phyloP scores from a whole-genome alignment of 2,113 vertebrate genomes.

The Anolis sagrei region DNA sequence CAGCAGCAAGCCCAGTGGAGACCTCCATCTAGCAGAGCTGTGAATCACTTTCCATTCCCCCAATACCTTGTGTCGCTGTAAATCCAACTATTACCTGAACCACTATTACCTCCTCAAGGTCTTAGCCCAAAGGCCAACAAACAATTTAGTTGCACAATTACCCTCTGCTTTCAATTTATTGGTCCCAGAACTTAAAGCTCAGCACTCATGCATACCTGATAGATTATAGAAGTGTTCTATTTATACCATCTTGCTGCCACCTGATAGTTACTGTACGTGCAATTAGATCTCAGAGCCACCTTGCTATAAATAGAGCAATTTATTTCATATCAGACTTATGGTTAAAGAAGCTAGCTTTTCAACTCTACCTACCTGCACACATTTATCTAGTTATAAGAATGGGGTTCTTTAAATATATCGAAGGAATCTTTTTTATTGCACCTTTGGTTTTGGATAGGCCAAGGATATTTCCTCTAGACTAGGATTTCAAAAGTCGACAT shows the following conservation, averaged over 20 bases:
- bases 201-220: constrained; percentile 2
- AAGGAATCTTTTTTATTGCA: neutral
- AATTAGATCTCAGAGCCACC: constrained; percentile 42
- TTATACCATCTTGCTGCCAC: constrained; percentile 7
- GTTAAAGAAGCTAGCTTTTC: constrained; percentile 8
- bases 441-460: neutral
- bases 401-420: neutral
- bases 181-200: neutral
- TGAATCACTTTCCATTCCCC: neutral
- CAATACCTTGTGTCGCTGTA: neutral
- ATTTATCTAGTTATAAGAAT: neutral
- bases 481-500: neutral
- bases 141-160: constrained; percentile 13
- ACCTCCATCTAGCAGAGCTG: neutral
- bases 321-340: neutral
- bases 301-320: constrained; percentile 56
- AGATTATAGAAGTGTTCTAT: constrained; percentile 20
- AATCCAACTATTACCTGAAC: neutral
- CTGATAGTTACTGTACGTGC: constrained; percentile 9
- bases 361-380: neutral
- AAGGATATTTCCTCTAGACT: neutral
- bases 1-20: neutral
- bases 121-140: neutral
- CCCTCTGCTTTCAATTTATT: neutral
- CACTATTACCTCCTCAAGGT: neutral